Evolutionary conservation across 2,888 invertebrate genomes (phyloP).

Genomic region (Steromphala cineraria): DNA sequence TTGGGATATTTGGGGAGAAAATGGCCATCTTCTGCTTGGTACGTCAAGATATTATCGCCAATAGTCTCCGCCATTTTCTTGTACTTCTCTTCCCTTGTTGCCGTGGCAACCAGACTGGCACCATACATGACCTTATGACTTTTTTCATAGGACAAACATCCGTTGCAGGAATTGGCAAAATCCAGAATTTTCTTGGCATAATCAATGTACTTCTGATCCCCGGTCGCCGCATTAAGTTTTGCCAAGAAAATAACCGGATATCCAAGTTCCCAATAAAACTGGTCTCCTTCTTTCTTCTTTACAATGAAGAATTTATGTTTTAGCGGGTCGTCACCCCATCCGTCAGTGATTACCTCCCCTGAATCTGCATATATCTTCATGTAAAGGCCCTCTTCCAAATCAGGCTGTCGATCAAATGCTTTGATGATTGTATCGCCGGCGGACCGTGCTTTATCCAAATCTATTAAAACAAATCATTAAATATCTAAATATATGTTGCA

Average conservation of each 20-base stretch:
- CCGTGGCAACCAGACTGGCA: constrained; percentile 17
- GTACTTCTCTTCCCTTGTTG: constrained; percentile 22
- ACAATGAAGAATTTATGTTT: constrained; percentile 10
- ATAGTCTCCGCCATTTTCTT: constrained; percentile 21
- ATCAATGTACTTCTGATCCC: constrained; percentile 12
- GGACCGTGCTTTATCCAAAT: neutral
- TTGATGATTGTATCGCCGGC: constrained; percentile 9
- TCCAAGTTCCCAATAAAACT: constrained; percentile 19
- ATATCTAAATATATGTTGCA: too few species aligned
- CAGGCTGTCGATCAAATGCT: constrained; percentile 1
- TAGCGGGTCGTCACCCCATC: neutral
- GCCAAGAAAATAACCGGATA: constrained; percentile 24
- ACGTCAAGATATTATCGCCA: constrained; percentile 14
- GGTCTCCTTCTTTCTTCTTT: constrained; percentile 18
- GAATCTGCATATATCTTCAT: constrained; percentile 6
- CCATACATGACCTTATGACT: constrained; percentile 30
- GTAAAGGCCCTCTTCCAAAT: neutral
- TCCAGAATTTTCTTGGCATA: constrained; percentile 6
- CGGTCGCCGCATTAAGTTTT: constrained; percentile 17
- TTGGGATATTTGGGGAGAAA: neutral
- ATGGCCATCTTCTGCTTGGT: neutral
- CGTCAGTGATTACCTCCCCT: constrained; percentile 12
- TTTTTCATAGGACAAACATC: constrained; percentile 11
- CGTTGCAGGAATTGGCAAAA: constrained; percentile 19
- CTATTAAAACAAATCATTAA: neutral